Evolutionary conservation across 2,113 vertebrate species (phyloP).

Genomic region (Pygoscelis antarcticus): DNA sequence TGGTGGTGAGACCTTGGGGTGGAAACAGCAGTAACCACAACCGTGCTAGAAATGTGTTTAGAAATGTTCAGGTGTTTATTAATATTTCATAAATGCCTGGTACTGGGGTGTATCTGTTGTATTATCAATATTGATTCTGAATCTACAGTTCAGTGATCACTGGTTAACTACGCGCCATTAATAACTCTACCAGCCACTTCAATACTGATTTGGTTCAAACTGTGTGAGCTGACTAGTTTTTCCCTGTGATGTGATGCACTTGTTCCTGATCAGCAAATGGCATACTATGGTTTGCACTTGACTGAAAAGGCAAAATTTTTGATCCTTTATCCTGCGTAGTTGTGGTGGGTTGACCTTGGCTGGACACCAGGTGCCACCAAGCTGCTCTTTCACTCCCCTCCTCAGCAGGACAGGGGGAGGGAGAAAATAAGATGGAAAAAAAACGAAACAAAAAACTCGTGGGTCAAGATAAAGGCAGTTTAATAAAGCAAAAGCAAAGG

Average conservation of each 20-base stretch:
- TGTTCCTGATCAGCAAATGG: neutral
- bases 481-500: too few relatives aligned
- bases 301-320: neutral
- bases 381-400: too few relatives aligned
- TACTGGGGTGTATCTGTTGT: neutral
- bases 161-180: neutral
- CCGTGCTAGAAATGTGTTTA: neutral
- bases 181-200: neutral
- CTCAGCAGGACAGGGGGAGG: too few relatives aligned
- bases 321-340: neutral
- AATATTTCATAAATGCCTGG: neutral
- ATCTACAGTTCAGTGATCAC: neutral
- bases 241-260: neutral
- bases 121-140: neutral
- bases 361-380: too few relatives aligned
- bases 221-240: neutral
- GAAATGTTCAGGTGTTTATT: neutral
- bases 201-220: neutral
- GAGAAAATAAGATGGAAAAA: too few relatives aligned
- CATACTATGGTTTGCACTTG: neutral
- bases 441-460: too few relatives aligned
- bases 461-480: too few relatives aligned
- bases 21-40: neutral
- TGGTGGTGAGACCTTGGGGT: neutral
- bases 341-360: too few relatives aligned